Evolutionary conservation across 2,113 vertebrate genomes (phyloP), one percentile per base, ranked within the genome.

Genomic region (Microtus oregoni): DNA sequence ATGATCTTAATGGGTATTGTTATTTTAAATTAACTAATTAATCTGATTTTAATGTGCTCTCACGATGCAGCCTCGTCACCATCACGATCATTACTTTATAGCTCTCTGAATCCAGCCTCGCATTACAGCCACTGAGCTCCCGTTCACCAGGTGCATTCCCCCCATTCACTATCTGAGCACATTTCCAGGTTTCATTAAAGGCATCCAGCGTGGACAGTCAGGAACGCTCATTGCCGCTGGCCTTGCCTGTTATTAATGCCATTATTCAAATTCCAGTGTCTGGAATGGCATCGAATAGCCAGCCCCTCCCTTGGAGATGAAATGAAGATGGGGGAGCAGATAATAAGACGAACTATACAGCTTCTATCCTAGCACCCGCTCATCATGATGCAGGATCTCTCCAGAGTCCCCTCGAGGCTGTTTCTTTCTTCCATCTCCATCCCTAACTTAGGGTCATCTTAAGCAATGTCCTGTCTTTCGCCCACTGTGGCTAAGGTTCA

Each of bases 11-110:
- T 96, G 94, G 92, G 75, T 72, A 79, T 88, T 96, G 94, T 95
- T 97, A 81, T 95, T 96, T 96, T 94, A 92, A 93, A 96, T 96
- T 88, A 96, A 96, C 97, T 82, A 92, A 97, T 98, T 92, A 93
- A 97, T 97, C 92, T 96, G 96, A 83, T 96, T 96, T 96, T 97
- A 97, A 96, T 90, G 95, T 79, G 81, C 88, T 82, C 90, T 76
- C 30, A 50, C 61, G 22, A 47, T 22, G 30, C 67, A 41, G 81
- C 85, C 90, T 20, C n/a, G 7, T 76, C 85, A 72, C 91, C 85
- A 15, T 70, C 93, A 72, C 85, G 35, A 81, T 35, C 90, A 14
- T 92, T 47, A 35, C 41, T 90, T 67, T 91, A 85, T 8, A 73
- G 94, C 76, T 32, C 83, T 38, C 79, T 9, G 79, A 81, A 50